Evolutionary conservation across 2,888 invertebrate species (phyloP), one percentile per base, ranked within the genome.

Genomic region (Philopedon plagiatum): DNA sequence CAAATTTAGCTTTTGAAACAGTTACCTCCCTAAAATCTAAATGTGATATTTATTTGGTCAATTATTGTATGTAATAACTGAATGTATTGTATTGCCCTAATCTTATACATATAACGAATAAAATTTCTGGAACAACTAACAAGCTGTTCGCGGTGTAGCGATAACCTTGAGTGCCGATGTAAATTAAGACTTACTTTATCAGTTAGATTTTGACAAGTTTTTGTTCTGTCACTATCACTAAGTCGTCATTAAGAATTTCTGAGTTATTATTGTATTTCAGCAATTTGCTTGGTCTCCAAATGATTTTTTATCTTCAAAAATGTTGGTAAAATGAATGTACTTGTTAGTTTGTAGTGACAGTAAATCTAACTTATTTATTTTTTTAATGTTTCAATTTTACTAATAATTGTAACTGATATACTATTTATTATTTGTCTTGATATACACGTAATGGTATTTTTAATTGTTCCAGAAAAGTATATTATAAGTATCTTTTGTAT

Each of bases 1-100:
- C 77, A 94, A 93, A 84, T 91, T 95, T 81, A 94, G 95, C 84
- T 94, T 94, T 83, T 94, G 91, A 88, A 71, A 44, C 37, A 21
- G 44, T 73, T 72, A 72, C 72, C 69, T 72, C 72, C 56, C 29
- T 62, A 39, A 67, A 74, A 51, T 74, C 68, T 75, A 49, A 72
- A 72, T 75, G 75, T 75, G 75, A 75, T 75, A 75, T 75, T 73
- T 63, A 64, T 75, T 75, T 75, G 75, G 75, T 75, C 75, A 75
- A 75, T 75, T 75, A 74, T 67, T 56, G 39, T 58, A 58, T 68
- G 57, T 62, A 15, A 56, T 60, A 62, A 37, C 41, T 66, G 44
- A 37, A 34, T 54, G 32, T 62, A 37, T 46, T 61, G 5, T 19
- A 49, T 32, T 46, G 58, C 37, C 39, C 58, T 69, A 69, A 21